Evolutionary conservation across 2,797 vertebrate species (phyloP).

Genomic region (Labroides dimidiatus): DNA sequence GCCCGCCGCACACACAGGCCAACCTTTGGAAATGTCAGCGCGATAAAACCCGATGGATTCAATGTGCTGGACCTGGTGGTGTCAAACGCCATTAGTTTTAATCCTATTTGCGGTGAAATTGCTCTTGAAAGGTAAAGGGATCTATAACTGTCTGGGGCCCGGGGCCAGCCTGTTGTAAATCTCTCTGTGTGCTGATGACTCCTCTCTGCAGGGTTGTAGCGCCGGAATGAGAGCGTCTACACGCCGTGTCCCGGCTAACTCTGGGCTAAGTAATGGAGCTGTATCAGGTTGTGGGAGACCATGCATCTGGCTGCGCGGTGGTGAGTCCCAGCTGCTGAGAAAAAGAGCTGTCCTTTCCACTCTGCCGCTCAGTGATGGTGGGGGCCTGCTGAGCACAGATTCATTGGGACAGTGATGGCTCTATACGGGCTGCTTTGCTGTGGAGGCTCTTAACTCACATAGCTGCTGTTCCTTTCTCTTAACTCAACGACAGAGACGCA

Average conservation of each 20-base stretch:
- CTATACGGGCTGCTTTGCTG: slow-evolving; percentile 44
- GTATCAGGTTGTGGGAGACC: slow-evolving; percentile 52
- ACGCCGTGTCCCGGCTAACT: slow-evolving; percentile 55
- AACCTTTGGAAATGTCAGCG: slow-evolving; percentile 87
- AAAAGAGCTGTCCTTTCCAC: slow-evolving; percentile 70
- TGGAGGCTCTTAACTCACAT: slow-evolving; percentile 49
- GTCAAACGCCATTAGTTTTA: slow-evolving; percentile 87
- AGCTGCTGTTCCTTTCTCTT: slow-evolving; percentile 53
- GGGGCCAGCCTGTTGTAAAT: slow-evolving; percentile 70
- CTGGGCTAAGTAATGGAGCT: slow-evolving; percentile 67
- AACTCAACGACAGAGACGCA: slow-evolving; percentile 37
- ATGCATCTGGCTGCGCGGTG: slow-evolving; percentile 47
- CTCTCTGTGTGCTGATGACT: slow-evolving; percentile 72
- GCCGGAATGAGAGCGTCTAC: slow-evolving; percentile 58
- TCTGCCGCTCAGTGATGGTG: slow-evolving; percentile 43
- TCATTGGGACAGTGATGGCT: slow-evolving; percentile 64
- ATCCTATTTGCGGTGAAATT: slow-evolving; percentile 83
- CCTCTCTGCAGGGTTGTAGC: slow-evolving; percentile 64
- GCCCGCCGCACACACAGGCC: slow-evolving; percentile 62
- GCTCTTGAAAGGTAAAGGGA: slow-evolving; percentile 84
- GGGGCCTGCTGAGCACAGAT: slow-evolving; percentile 47
- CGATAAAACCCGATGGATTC: slow-evolving; percentile 81
- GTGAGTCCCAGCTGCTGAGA: slow-evolving; percentile 27
- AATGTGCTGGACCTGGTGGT: slow-evolving; percentile 74
- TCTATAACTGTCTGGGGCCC: slow-evolving; percentile 77